These are phyloP conservation scores for Cladorhizidae sp. DNA, from an alignment of 37 sponge, comb jelly and placozoan species.

Conservation along the genomic window DNA sequence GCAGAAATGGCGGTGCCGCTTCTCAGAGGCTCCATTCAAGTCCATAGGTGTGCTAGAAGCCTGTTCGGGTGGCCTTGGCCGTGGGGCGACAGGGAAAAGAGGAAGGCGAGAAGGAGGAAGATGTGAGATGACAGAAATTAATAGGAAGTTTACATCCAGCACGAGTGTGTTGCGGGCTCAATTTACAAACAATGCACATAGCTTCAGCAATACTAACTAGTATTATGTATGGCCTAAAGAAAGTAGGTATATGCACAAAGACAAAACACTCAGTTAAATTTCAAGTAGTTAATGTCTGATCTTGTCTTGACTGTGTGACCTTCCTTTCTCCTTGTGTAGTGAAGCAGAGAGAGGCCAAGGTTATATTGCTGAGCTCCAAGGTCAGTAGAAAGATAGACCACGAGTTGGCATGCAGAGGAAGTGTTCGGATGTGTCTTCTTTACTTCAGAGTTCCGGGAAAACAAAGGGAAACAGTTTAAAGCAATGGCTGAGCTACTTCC, in stretches of 20 bases:
- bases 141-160: background rate
- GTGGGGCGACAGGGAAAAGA: constrained; percentile 5
- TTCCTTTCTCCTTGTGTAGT: background rate
- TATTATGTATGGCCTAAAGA: no score
- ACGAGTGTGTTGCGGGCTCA: no score
- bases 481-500: constrained; percentile 22
- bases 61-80: constrained; percentile 8
- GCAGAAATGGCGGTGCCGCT: background rate
- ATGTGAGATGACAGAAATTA: constrained; percentile 1
- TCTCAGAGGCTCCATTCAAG: background rate
- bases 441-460: constrained; percentile 29
- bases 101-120: background rate
- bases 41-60: background rate
- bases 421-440: background rate
- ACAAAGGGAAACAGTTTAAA: constrained; percentile 21
- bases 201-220: no score
- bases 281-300: no score
- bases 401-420: no score
- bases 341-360: constrained; percentile 18
- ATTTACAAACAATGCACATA: no score
- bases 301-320: background rate
- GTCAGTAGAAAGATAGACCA: background rate
- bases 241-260: no score
- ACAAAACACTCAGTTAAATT: no score
- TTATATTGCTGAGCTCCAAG: constrained; percentile 23